Evolutionary conservation across 2,113 vertebrate genomes (phyloP).

Genomic region (Gopherus flavomarginatus): DNA sequence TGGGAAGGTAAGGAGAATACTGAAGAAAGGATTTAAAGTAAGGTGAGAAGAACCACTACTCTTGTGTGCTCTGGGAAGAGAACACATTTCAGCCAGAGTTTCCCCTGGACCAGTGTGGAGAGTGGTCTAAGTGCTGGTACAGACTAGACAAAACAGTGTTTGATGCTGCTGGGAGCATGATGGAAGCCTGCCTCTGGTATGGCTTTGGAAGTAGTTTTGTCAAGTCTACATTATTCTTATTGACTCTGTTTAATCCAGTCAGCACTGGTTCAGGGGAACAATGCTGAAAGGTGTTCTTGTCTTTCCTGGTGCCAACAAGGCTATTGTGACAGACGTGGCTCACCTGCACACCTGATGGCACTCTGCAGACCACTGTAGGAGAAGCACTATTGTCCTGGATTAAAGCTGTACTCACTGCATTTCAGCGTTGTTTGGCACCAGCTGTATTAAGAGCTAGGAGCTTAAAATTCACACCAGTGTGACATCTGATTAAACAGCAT

Average conservation of each 20-base stretch:
- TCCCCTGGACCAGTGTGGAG: neutral
- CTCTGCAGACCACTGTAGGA: neutral
- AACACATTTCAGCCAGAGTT: neutral
- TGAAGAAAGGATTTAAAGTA: rapidly evolving
- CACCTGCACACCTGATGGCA: neutral
- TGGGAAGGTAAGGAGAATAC: neutral
- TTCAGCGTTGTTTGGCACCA: neutral
- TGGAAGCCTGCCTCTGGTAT: neutral
- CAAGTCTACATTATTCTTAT: neutral
- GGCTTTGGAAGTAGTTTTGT: neutral
- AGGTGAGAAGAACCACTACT: neutral
- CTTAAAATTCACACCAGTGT: neutral
- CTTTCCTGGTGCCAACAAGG: neutral
- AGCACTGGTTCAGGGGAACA: neutral
- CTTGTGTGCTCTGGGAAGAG: neutral
- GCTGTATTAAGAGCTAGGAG: rapidly evolving
- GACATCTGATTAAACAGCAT: neutral
- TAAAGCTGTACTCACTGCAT: neutral
- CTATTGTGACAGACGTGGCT: neutral
- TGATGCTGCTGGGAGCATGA: neutral
- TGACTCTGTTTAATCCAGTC: neutral
- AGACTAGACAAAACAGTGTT: neutral
- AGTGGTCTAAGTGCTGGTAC: neutral
- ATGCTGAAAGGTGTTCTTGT: neutral
- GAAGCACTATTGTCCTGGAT: neutral